Evolutionary conservation across 2,113 vertebrate genomes (phyloP).

Genomic region (Benitochromis conjunctus): DNA sequence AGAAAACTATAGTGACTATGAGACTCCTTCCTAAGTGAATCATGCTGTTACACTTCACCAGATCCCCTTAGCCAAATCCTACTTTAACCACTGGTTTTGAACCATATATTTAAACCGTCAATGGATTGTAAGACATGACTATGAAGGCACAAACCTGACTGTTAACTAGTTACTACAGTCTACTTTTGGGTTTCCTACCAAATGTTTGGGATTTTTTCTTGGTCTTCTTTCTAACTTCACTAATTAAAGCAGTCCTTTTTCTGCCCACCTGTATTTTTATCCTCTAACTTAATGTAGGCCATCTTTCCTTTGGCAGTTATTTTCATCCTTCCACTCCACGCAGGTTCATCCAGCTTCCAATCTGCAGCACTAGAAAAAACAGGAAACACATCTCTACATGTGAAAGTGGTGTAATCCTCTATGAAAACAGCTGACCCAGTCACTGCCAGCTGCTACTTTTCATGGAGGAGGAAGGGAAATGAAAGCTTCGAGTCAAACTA

Average conservation of each 20-base stretch:
- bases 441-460: not conserved
- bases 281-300: conserved; percentile 90
- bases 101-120: not conserved
- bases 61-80: not conserved
- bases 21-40: not conserved
- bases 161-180: not conserved
- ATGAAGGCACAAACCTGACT: not conserved
- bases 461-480: conserved; percentile 39
- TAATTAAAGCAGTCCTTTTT: not conserved
- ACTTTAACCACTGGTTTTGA: not conserved
- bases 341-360: conserved; percentile 94
- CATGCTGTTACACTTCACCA: not conserved
- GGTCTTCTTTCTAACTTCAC: not conserved
- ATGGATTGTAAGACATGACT: not conserved
- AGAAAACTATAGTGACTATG: not conserved
- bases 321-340: conserved; percentile 90
- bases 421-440: not conserved
- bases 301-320: conserved; percentile 84
- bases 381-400: not conserved
- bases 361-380: conserved; percentile 83
- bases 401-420: not conserved
- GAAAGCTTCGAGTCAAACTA: not conserved
- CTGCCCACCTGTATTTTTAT: conserved; percentile 82
- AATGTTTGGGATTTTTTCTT: not conserved
- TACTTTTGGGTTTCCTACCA: not conserved